These are phyloP conservation scores for Epinephelus awoara DNA, from an alignment of 2,797 vertebrate species.

Conservation along the genomic window DNA sequence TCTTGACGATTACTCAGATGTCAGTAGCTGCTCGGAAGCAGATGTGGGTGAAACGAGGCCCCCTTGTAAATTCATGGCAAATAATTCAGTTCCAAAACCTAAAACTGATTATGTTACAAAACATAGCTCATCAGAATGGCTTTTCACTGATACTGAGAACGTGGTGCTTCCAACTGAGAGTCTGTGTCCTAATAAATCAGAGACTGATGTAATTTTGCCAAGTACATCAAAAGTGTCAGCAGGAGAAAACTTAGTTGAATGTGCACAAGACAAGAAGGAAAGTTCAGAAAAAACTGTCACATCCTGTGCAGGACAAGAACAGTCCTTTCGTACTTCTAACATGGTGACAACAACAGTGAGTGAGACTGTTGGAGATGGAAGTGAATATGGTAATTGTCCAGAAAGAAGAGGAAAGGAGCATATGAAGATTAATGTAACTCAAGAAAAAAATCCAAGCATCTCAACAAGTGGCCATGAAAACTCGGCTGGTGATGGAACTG, in stretches of 20 bases:
- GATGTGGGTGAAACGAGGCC: slow-evolving; percentile 69
- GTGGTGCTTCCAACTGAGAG: slow-evolving; percentile 33
- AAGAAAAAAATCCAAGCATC: slow-evolving; percentile 24
- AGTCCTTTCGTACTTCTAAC: slow-evolving; percentile 10
- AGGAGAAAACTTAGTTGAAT: slow-evolving; percentile 32
- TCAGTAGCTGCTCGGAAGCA: slow-evolving; percentile 83
- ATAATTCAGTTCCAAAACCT: slow-evolving; percentile 50
- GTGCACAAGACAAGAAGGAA: slow-evolving; percentile 28
- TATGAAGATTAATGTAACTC: background rate
- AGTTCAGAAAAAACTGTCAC: slow-evolving; percentile 9
- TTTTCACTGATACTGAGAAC: slow-evolving; percentile 49
- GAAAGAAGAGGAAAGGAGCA: slow-evolving; percentile 24
- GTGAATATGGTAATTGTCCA: slow-evolving; percentile 17
- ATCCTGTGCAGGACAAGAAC: slow-evolving; percentile 11
- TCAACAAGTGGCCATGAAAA: slow-evolving; percentile 32
- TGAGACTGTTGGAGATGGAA: slow-evolving; percentile 17
- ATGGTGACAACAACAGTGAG: slow-evolving; percentile 5
- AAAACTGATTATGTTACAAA: slow-evolving; percentile 50
- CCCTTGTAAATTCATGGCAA: slow-evolving; percentile 71
- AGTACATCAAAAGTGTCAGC: slow-evolving; percentile 31
- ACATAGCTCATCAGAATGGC: slow-evolving; percentile 62
- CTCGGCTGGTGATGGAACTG: slow-evolving; percentile 12
- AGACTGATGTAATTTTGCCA: slow-evolving; percentile 25
- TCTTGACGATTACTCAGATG: slow-evolving; percentile 81
- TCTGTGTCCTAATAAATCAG: slow-evolving; percentile 35